Percentiles rank a stretch among this genome's conserved stretches.
phyloP scores from a whole-genome alignment of 1,140 invertebrate genomes.

The Lamellibrachia luymesi region DNA sequence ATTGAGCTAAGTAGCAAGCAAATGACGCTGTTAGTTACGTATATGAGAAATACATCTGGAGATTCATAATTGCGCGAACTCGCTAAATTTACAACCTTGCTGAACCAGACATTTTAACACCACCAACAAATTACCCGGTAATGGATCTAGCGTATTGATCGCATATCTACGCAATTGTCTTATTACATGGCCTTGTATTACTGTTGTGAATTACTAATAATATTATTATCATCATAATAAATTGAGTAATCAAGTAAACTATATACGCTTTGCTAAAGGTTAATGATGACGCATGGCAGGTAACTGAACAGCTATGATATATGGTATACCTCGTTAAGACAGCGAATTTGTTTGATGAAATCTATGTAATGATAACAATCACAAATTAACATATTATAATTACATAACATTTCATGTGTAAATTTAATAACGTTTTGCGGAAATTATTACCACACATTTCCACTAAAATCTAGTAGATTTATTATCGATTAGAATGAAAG shows the following conservation, averaged over 20 bases:
- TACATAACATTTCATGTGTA: too few species aligned
- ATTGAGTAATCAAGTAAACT: not conserved
- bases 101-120: not conserved
- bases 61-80: not conserved
- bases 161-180: not conserved
- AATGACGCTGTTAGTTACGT: not conserved
- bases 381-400: too few species aligned
- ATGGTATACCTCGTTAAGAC: not conserved
- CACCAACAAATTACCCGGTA: not conserved
- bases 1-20: not conserved
- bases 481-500: too few species aligned
- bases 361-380: too few species aligned
- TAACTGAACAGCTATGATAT: not conserved
- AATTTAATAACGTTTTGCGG: too few species aligned
- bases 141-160: not conserved
- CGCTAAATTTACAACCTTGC: not conserved
- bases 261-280: not conserved
- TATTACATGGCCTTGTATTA: not conserved
- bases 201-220: not conserved
- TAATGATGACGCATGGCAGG: not conserved
- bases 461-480: too few species aligned
- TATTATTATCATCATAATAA: not conserved
- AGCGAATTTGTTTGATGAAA: not conserved
- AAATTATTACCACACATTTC: too few species aligned
- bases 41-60: not conserved